Evolutionary conservation across 2,888 invertebrate species (phyloP), one percentile per base, ranked within the genome.

Genomic region (Platycheirus albimanus): DNA sequence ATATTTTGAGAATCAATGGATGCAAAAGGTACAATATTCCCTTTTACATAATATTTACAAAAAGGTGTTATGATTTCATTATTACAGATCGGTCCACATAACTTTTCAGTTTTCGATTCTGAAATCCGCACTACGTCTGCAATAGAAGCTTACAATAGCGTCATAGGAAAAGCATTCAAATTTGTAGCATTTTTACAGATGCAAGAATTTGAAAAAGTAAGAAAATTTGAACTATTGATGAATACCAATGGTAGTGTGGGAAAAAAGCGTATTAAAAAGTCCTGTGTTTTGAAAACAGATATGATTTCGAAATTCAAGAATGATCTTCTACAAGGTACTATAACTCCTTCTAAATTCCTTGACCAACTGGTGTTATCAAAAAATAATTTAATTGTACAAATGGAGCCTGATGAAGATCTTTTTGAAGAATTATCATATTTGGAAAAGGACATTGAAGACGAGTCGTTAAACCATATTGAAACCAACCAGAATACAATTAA

Each of bases 91-190:
- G 54, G 67, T 67, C 54, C 54, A 67, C 67, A 67, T 67, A 67
- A 67, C 67, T 67, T 54, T 70, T 70, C 56, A 70, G 69, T 70
- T 70, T 70, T 70, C 69, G 69, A 70, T 70, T 70, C 69, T 70
- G 56, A 70, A 70, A 70, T 70, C 69, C 56, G 69, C 54, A 70
- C 56, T 69, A 54, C 52, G 67, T 66, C 66, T 66, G 66, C 66
- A 66, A 66, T 66, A 66, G 66, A 66, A 66, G 66, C 66, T 47
- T 66, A 66, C 49, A 66, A 66, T 66, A 66, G 66, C 66, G 66
- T 66, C 66, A 66, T 51, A 67, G 67, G 54, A 67, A 67, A 67
- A 67, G 43, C 67, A 67, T 66, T 66, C 38, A 66, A 51, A 47
- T 64, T 64, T 64, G 64, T 64, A 64, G 64, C 64, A 64, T 49